Conservation (phyloP, 2,888 invertebrate species). For the Epiblema foenella region DNA sequence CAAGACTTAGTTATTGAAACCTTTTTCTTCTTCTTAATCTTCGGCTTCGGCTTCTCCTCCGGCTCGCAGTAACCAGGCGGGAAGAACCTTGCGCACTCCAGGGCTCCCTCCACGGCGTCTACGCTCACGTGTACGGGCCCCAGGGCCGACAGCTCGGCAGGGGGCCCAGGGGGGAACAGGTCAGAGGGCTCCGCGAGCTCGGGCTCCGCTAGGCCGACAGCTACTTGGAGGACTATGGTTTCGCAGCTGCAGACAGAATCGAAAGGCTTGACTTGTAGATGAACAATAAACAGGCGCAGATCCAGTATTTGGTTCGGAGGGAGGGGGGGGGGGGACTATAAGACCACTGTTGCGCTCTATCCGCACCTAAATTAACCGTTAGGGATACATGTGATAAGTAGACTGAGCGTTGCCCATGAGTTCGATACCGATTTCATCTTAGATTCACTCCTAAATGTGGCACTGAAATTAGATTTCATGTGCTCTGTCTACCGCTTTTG, state of each 20-base stretch:
- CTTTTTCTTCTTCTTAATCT: constrained; percentile 84
- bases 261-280: background rate
- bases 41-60: constrained; percentile 73
- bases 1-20: too few relatives aligned
- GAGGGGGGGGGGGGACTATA: too few relatives aligned
- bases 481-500: too few relatives aligned
- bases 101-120: constrained; percentile 86
- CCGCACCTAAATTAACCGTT: too few relatives aligned
- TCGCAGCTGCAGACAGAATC: constrained; percentile 82
- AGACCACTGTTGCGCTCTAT: too few relatives aligned
- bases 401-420: too few relatives aligned
- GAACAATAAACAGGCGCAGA: too few relatives aligned
- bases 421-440: too few relatives aligned
- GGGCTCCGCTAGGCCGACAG: constrained; percentile 86
- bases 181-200: constrained; percentile 86
- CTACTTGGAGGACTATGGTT: constrained; percentile 88
- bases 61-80: constrained; percentile 86
- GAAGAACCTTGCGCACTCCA: constrained; percentile 88
- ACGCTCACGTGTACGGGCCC: constrained; percentile 89
- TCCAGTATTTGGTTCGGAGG: too few relatives aligned
- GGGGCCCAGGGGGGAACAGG: constrained; percentile 86
- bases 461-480: too few relatives aligned
- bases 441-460: too few relatives aligned
- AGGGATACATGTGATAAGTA: too few relatives aligned
- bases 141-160: constrained; percentile 86